These are phyloP conservation scores for Drosophila fungiperda DNA, from an alignment of 2,888 invertebrate genomes.

Conservation along the genomic window DNA sequence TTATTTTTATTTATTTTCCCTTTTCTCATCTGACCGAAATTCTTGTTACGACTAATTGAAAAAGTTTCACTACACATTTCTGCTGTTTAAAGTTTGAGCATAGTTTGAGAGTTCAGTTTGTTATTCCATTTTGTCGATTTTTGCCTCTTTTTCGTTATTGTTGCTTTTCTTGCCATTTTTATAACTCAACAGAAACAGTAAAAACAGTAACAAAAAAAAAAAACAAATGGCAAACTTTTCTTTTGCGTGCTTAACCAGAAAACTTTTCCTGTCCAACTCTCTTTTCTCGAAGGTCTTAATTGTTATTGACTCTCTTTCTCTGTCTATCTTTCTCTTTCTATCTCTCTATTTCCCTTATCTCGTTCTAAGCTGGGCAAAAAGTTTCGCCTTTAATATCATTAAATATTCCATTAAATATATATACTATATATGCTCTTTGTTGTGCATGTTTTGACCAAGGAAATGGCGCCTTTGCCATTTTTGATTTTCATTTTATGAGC, in stretches of 20 bases:
- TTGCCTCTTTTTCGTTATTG: not conserved
- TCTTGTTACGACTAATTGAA: constrained; percentile 76
- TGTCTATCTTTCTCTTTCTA: constrained; percentile 50
- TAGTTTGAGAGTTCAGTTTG: constrained; percentile 44
- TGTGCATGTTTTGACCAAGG: constrained; percentile 25
- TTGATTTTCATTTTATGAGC: constrained; percentile 39
- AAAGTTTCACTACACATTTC: constrained; percentile 58
- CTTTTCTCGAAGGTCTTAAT: constrained; percentile 52
- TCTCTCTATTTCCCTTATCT: constrained; percentile 1
- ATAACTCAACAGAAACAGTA: constrained; percentile 18
- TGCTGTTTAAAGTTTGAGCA: constrained; percentile 61
- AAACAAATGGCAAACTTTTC: constrained; percentile 34
- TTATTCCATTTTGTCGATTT: not conserved
- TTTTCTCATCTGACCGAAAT: constrained; percentile 35
- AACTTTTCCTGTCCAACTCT: constrained; percentile 41
- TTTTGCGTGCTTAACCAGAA: constrained; percentile 20
- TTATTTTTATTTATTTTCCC: not conserved
- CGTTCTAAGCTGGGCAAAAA: constrained; percentile 1
- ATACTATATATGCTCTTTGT: constrained; percentile 11
- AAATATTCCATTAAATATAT: constrained; percentile 40
- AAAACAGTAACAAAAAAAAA: not conserved
- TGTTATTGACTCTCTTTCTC: constrained; percentile 72
- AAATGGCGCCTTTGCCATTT: constrained; percentile 43
- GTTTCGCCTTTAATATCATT: constrained; percentile 27
- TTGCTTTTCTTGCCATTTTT: constrained; percentile 33